Evolutionary conservation across 2,888 invertebrate genomes (phyloP).

Genomic region (Pterobdella sp.): DNA sequence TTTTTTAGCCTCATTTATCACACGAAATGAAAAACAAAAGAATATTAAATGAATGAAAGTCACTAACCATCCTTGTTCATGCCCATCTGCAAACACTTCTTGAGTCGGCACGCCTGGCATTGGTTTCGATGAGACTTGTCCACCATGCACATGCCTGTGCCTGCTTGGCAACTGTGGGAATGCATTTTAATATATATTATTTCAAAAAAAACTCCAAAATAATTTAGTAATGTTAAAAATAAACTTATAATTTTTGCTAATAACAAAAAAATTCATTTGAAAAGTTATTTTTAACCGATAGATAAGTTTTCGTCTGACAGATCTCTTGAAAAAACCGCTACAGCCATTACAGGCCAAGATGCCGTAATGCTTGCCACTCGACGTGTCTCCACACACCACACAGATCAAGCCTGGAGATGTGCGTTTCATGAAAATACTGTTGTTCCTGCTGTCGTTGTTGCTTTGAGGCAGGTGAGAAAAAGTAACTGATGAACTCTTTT

Average conservation of each 20-base stretch:
- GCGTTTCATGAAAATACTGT: slow-evolving; percentile 40
- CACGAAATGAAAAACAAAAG: background rate
- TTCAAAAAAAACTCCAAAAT: background rate
- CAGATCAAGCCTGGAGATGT: slow-evolving; percentile 65
- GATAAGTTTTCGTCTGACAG: slow-evolving; percentile 86
- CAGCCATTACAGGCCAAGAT: slow-evolving; percentile 97
- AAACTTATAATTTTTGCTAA: background rate
- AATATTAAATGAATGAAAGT: background rate
- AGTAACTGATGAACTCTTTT: background rate
- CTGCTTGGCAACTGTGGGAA: slow-evolving; percentile 87
- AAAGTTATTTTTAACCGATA: slow-evolving; percentile 65
- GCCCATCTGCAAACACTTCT: slow-evolving; percentile 95
- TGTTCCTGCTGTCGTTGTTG: background rate
- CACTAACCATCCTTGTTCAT: slow-evolving; percentile 99
- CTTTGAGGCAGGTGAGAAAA: background rate
- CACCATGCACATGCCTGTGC: slow-evolving; percentile 90
- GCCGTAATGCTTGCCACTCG: slow-evolving; percentile 93
- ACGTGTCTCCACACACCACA: slow-evolving; percentile 92
- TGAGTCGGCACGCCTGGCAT: slow-evolving; percentile 94
- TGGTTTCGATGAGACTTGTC: slow-evolving; percentile 98
- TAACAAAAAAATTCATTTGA: background rate
- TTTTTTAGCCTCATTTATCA: too few species aligned
- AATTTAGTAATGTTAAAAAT: background rate
- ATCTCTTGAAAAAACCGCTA: slow-evolving; percentile 95
- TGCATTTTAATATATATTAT: background rate